Conservation (phyloP, 2,797 vertebrate species). For the Apogon hyalosoma region DNA sequence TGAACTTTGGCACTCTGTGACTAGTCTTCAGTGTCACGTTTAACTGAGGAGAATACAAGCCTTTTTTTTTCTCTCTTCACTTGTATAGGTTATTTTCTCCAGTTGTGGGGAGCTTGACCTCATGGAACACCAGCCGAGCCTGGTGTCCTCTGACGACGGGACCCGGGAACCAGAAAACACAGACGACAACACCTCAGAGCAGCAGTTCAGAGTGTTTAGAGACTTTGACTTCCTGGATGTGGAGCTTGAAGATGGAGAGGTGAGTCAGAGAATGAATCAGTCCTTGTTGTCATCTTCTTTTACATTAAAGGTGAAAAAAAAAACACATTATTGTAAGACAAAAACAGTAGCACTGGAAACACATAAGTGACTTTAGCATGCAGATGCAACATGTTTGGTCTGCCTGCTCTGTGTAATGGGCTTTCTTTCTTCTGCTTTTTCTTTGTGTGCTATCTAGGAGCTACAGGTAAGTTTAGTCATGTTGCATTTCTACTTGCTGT, state of each 20-base stretch:
- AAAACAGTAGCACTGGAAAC: constrained; percentile 5
- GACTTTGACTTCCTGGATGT: constrained; percentile 99
- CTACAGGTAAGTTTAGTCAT: constrained; percentile 82
- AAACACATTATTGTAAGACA: neutral
- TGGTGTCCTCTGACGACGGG: constrained; percentile 95
- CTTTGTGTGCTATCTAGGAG: constrained; percentile 81
- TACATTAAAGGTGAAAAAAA: neutral
- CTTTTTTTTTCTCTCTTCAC: neutral
- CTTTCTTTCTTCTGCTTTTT: constrained; percentile 75
- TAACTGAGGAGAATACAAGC: neutral
- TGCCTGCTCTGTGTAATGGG: constrained; percentile 64
- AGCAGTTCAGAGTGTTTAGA: constrained; percentile 97
- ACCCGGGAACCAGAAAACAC: constrained; percentile 89
- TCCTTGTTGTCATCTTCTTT: neutral
- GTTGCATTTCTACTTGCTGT: constrained; percentile 59
- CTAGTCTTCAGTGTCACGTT: neutral
- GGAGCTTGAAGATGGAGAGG: constrained; percentile 99
- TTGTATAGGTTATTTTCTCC: constrained; percentile 94
- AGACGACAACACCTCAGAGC: constrained; percentile 96
- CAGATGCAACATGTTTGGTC: constrained; percentile 22
- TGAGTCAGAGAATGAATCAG: constrained; percentile 61
- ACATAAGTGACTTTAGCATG: constrained; percentile 3
- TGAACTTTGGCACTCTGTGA: neutral
- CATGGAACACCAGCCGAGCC: constrained; percentile 94
- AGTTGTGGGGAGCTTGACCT: constrained; percentile 97